Evolutionary conservation across 2,113 vertebrate species (phyloP), one percentile per base, ranked within the genome.

Genomic region (Poeciliopsis retropinna): DNA sequence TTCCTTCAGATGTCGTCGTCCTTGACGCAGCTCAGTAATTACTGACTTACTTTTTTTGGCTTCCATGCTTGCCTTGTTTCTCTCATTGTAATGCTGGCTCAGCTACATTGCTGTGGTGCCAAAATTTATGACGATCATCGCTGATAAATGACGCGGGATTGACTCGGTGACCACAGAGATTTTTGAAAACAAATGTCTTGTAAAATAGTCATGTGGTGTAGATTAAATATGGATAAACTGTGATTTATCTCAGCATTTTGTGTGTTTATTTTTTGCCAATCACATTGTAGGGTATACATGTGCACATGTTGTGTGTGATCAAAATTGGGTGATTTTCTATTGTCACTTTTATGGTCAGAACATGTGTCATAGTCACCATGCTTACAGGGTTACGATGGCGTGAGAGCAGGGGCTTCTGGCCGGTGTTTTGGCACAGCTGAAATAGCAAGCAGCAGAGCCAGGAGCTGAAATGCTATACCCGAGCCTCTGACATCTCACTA

Each of bases 371-470:
- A 79, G 85, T 81, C 80, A 71, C 80, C 81, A 63, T 57, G 44
- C 81, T 78, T 74, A 88, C 67, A 60, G 86, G 90, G 91, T 93
- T 90, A 85, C 82, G 68, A 72, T 91, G 90, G 80, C 85, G 82
- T 91, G 91, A 91, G 92, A 91, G 91, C 91, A 93, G 92, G 89
- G 88, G 83, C 87, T 89, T 78, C 87, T 90, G 91, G 91, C 87
- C 86, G 67, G 84, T 13, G 54, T 81, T 80, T 70, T 75, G 13
- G 82, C 92, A 91, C 93, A 94, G 94, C 94, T 95, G 93, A 95
- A 93, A 90, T 84, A 91, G 89, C 94, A 91, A 85, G 86, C 73
- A 61, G 84, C 73, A 61, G 75, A 81, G 88, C 90, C 86, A 91
- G 87, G 86, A 89, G 78, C 88, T 92, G 93, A 90, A 92, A 93